phyloP scores from a whole-genome alignment of 2,113 vertebrate genomes.

The Atherinomorus stipes region DNA sequence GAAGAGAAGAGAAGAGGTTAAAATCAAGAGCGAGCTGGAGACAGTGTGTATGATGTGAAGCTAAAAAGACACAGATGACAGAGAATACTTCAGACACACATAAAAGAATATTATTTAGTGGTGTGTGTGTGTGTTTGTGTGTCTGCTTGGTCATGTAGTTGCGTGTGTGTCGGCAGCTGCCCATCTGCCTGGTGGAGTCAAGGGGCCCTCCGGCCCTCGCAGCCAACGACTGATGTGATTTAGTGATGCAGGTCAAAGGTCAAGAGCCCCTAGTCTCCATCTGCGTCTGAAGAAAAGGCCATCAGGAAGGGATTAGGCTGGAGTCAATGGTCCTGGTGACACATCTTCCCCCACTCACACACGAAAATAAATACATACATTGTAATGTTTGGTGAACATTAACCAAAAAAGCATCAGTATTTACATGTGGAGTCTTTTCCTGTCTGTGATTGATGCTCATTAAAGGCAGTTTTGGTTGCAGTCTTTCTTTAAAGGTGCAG shows the following conservation, averaged over 20 bases:
- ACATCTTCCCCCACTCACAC: conserved; percentile 50
- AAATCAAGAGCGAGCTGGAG: conserved; percentile 59
- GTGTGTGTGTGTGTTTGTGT: conserved; percentile 37
- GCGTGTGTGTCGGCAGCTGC: conserved; percentile 36
- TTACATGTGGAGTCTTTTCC: conserved; percentile 2
- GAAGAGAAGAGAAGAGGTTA: conserved; percentile 29
- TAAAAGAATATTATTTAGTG: conserved; percentile 68
- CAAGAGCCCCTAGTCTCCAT: conserved; percentile 78
- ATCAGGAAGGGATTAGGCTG: conserved; percentile 77
- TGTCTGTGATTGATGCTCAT: not conserved
- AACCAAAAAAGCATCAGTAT: conserved; percentile 7
- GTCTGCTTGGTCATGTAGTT: conserved; percentile 28
- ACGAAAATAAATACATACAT: conserved; percentile 3
- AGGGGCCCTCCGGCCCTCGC: conserved; percentile 48
- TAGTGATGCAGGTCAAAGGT: conserved; percentile 76
- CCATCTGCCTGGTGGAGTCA: conserved; percentile 65
- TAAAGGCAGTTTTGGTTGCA: not conserved
- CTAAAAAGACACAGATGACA: conserved; percentile 71
- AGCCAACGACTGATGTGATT: conserved; percentile 75
- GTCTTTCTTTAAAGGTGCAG: not conserved
- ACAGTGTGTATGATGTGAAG: conserved; percentile 66
- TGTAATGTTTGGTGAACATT: not conserved
- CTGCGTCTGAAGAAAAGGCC: conserved; percentile 76
- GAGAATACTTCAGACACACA: conserved; percentile 60
- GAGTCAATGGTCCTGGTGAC: conserved; percentile 73